Base-by-base conservation (phyloP, 2,888 invertebrate genomes). In the Drosophila multiciliata region DNA sequence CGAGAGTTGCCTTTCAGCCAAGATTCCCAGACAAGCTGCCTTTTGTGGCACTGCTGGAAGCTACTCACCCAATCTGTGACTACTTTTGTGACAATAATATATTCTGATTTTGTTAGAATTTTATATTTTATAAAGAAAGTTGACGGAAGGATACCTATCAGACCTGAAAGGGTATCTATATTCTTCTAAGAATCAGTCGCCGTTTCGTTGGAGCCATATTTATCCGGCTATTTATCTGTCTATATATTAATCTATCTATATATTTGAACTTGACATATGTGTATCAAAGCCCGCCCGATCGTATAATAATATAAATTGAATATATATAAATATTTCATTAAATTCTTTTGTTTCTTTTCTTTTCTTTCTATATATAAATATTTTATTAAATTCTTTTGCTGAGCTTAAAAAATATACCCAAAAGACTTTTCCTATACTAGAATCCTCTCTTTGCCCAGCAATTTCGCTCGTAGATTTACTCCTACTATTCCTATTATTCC, bases 11-110 rank as follows among this genome's bases (percentile, higher is more conserved):
- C 26, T 29, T 15, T n/a, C 57, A 49, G 59, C 62, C 57, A 49
- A 64, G 63, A 53, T n/a, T 67, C 9, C 7, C n/a, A n/a, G 11
- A 35, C 42, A 32, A 12, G 17, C 45, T 8, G 23, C 23, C 23
- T 45, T 45, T 23, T 23, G 45, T 45, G 26, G 15, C 20, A 23
- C 45, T 45, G 12, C 42, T 12, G 12, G 6, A 20, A 12, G 20
- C 42, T 11, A 4, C 42, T 12, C 6, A 3, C 29, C n/a, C 35
- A 35, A 59, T 26, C 11, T 17, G 15, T 20, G 42, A 20, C 42
- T 23, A 20, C 42, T 23, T 45, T 45, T 23, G 20, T 15, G 3
- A 20, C 20, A 12, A n/a, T 23, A 15, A 8, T 45, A 8, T 3
- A 23, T 23, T 45, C 12, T 45, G 45, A 45, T 20, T 20, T 20